Evolutionary conservation across 2,888 invertebrate species (phyloP).

Genomic region (Sarcophaga subvicina): DNA sequence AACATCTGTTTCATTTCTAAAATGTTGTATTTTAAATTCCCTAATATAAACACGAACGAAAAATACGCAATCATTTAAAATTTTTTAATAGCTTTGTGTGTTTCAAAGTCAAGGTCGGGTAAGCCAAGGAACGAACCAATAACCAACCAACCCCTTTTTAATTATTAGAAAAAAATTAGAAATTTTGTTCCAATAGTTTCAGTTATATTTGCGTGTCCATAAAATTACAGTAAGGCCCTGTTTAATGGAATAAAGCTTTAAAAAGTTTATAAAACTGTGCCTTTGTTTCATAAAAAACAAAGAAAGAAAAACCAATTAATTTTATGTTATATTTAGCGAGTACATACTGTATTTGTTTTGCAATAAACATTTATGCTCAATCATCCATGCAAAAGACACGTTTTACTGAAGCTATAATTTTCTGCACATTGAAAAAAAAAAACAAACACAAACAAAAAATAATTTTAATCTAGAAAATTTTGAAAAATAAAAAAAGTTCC

Average conservation of each 20-base stretch:
- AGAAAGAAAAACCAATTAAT: neutral
- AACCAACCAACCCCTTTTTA: neutral
- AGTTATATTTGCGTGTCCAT: neutral
- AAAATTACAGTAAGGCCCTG: neutral
- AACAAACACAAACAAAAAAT: neutral
- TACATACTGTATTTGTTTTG: neutral
- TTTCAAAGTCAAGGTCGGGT: constrained; percentile 59
- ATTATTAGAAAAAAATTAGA: constrained; percentile 5
- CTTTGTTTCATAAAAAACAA: neutral
- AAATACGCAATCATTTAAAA: neutral
- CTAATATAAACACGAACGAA: neutral
- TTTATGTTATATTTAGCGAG: neutral
- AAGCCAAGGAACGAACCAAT: neutral
- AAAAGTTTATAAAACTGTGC: neutral
- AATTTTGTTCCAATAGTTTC: neutral
- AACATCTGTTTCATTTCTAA: neutral
- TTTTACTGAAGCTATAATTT: constrained; percentile 11
- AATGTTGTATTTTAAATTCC: neutral
- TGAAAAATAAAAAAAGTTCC: constrained; percentile 28
- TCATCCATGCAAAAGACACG: constrained; percentile 42
- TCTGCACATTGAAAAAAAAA: constrained; percentile 23
- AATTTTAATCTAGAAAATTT: constrained; percentile 26
- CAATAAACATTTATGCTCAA: constrained; percentile 34
- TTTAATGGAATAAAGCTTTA: neutral
- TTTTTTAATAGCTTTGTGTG: neutral